Conservation (phyloP, 2,113 vertebrate species). For the Aix galericulata region DNA sequence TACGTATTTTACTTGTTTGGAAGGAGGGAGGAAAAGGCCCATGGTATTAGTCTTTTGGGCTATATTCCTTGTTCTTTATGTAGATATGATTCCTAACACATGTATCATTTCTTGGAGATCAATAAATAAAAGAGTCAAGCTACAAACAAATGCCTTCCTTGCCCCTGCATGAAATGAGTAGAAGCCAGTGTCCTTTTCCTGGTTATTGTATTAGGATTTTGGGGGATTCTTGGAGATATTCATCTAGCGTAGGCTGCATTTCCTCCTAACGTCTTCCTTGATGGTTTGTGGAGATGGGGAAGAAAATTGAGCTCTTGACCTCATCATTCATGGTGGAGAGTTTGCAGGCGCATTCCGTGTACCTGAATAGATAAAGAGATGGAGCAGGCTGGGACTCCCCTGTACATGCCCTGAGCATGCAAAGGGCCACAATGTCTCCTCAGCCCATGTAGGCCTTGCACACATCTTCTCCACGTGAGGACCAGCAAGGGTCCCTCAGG, state of each 20-base stretch:
- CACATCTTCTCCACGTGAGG: background rate
- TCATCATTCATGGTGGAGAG: background rate
- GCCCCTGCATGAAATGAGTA: background rate
- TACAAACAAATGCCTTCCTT: background rate
- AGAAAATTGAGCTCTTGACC: background rate
- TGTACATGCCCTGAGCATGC: background rate
- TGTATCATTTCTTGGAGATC: background rate
- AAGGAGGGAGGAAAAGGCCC: background rate
- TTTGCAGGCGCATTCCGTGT: background rate
- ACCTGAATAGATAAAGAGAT: background rate
- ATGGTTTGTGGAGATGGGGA: background rate
- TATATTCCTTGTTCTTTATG: background rate
- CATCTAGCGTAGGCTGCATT: background rate
- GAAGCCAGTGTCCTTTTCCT: background rate
- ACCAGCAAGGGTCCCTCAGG: background rate
- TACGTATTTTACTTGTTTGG: background rate
- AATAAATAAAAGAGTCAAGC: background rate
- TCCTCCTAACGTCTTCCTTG: background rate
- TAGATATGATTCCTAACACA: background rate
- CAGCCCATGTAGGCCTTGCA: background rate
- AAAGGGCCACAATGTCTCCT: background rate
- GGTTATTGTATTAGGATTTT: background rate
- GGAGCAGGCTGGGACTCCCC: background rate
- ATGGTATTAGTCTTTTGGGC: background rate
- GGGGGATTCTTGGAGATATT: background rate